phyloP scores from a whole-genome alignment of 2,113 vertebrate genomes.

The Podarcis muralis region DNA sequence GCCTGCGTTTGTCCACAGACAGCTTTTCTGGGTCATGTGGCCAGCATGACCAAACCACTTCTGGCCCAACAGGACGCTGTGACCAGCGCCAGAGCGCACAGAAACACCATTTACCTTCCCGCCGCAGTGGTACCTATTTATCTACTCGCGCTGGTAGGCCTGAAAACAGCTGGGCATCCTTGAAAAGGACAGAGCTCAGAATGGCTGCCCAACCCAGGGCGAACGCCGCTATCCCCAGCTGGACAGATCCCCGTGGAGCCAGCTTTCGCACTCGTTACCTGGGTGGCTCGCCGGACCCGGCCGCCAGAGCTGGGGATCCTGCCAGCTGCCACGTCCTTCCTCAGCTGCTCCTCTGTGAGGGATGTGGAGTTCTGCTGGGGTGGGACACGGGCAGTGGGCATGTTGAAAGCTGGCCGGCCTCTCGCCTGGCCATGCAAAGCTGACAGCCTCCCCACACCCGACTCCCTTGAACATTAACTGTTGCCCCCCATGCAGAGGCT shows the following conservation, averaged over 20 bases:
- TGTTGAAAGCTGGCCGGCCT: constrained; percentile 14
- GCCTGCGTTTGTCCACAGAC: too few relatives aligned
- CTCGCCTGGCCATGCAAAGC: too few relatives aligned
- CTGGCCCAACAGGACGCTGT: too few relatives aligned
- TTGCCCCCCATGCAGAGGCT: neutral
- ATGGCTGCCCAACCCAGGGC: neutral
- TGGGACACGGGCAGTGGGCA: constrained; percentile 20
- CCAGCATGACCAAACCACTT: too few relatives aligned
- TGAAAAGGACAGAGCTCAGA: neutral
- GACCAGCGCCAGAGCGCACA: too few relatives aligned
- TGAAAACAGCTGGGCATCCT: neutral
- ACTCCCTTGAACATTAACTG: neutral
- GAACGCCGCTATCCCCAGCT: neutral
- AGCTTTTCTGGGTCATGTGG: too few relatives aligned
- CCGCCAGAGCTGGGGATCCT: constrained; percentile 53
- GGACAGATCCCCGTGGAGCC: neutral
- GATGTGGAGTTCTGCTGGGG: constrained; percentile 74
- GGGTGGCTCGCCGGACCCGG: constrained; percentile 59
- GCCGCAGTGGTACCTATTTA: too few relatives aligned
- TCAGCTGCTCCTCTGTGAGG: constrained; percentile 77
- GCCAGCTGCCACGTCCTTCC: constrained; percentile 74
- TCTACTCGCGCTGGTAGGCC: neutral
- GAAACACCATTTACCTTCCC: too few relatives aligned
- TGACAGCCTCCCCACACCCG: too few relatives aligned
- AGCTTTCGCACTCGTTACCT: constrained; percentile 66